These are phyloP conservation scores for Entomyzon cyanotis DNA, from an alignment of 2,113 vertebrate genomes.

Conservation along the genomic window DNA sequence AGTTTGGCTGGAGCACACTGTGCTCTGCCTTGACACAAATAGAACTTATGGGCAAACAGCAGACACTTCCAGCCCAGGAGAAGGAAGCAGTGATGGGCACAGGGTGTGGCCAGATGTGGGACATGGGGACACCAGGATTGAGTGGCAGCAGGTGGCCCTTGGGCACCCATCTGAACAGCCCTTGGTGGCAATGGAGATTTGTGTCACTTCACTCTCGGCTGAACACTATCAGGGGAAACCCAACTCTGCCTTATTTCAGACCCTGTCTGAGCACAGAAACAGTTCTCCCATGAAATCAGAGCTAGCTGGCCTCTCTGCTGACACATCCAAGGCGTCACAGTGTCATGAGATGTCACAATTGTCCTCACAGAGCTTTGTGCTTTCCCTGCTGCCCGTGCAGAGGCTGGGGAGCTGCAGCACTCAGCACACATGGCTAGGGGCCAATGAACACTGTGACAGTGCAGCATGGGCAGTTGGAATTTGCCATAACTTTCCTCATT, in stretches of 20 bases:
- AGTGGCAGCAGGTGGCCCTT: background rate
- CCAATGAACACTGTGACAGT: background rate
- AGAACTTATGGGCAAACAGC: rapidly evolving
- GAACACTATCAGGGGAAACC: background rate
- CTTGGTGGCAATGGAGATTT: rapidly evolving
- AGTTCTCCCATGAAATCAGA: background rate
- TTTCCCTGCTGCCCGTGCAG: background rate
- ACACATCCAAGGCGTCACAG: background rate
- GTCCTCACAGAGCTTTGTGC: background rate
- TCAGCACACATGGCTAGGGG: background rate
- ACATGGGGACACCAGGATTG: rapidly evolving
- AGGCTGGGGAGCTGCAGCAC: background rate
- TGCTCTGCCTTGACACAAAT: rapidly evolving
- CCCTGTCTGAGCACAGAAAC: background rate
- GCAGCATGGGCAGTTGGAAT: background rate
- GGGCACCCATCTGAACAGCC: background rate
- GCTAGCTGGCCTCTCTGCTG: background rate
- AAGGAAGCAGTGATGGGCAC: background rate
- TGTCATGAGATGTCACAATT: background rate
- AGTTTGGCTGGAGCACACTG: background rate
- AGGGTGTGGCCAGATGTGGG: background rate
- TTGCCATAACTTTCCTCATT: background rate
- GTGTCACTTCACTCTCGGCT: background rate
- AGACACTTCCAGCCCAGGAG: background rate
- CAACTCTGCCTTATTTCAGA: background rate